These are phyloP conservation scores for Acrocera orbiculus DNA, from an alignment of 2,888 invertebrate genomes.

Conservation along the genomic window DNA sequence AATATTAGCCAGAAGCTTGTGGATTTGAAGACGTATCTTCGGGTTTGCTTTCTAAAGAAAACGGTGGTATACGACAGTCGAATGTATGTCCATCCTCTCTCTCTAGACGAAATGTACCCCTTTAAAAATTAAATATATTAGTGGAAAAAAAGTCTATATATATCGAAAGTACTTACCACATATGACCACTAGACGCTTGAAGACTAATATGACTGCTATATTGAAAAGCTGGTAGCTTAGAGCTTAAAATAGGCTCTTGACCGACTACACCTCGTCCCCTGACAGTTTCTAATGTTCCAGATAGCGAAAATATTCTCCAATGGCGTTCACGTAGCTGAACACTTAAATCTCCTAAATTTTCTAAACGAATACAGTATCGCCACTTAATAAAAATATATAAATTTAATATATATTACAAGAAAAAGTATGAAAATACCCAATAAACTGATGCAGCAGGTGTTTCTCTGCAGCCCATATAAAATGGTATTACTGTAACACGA, in stretches of 20 bases:
- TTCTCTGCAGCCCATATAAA: constrained; percentile 91
- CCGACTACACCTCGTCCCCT: constrained; percentile 91
- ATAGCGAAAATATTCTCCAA: constrained; percentile 92
- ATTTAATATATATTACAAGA: not conserved
- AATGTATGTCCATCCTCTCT: constrained; percentile 92
- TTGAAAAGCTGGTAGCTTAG: constrained; percentile 83
- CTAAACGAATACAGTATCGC: constrained; percentile 93
- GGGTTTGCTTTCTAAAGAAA: constrained; percentile 87
- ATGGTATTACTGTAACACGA: constrained; percentile 94
- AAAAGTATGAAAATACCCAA: constrained; percentile 34
- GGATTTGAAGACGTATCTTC: constrained; percentile 35
- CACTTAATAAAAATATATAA: constrained; percentile 40
- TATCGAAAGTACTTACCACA: constrained; percentile 21
- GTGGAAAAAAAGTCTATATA: too few species aligned
- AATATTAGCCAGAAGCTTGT: not conserved
- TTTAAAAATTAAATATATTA: constrained; percentile 22
- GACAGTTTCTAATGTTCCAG: constrained; percentile 84
- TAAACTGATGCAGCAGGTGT: constrained; percentile 82
- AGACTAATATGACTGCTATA: constrained; percentile 94
- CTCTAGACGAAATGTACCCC: constrained; percentile 96
- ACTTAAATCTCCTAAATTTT: constrained; percentile 76
- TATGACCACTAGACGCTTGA: constrained; percentile 90
- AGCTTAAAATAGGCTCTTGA: constrained; percentile 85
- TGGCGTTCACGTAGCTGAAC: constrained; percentile 93
- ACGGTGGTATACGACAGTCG: constrained; percentile 94